A percentile compares a stretch with the other conserved stretches of the same genome.
Conservation (phyloP, 2,113 vertebrate genomes). For the Dendropsophus ebraccatus region DNA sequence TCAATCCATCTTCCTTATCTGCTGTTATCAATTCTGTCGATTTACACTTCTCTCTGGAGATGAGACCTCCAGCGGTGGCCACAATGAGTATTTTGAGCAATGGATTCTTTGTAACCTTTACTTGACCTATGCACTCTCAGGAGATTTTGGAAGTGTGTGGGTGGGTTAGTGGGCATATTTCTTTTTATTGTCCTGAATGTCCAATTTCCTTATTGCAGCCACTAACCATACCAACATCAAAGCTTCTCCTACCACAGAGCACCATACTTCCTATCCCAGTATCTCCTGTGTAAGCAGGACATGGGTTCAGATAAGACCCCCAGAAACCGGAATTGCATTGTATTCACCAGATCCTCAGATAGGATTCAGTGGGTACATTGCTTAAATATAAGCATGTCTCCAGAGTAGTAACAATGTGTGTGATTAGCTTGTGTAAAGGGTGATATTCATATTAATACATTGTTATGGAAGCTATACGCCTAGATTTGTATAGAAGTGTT, state of each 20-base stretch:
- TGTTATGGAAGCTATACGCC: background rate
- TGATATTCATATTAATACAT: background rate
- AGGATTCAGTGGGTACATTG: background rate
- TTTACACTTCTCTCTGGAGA: slow-evolving; percentile 2
- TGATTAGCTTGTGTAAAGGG: background rate
- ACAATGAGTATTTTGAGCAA: background rate
- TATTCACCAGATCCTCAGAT: background rate
- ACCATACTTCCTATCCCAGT: slow-evolving; percentile 50
- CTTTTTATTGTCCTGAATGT: slow-evolving; percentile 64
- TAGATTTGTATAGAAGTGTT: no score
- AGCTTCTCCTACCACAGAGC: slow-evolving; percentile 36
- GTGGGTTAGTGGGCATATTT: slow-evolving; percentile 38
- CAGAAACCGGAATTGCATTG: slow-evolving; percentile 30
- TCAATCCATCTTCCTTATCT: background rate
- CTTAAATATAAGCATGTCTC: background rate
- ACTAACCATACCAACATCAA: slow-evolving; percentile 67
- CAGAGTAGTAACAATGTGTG: background rate
- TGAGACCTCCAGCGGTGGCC: background rate
- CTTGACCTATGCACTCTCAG: slow-evolving; percentile 44
- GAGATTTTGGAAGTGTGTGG: slow-evolving; percentile 2
- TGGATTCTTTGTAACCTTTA: slow-evolving; percentile 41
- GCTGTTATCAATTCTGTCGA: slow-evolving; percentile 12
- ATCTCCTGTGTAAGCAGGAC: slow-evolving; percentile 43
- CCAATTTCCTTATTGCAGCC: slow-evolving; percentile 70
- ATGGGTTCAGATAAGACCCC: slow-evolving; percentile 40